Percentiles rank a stretch among this genome's conserved stretches.
phyloP scores from a whole-genome alignment of 53 echinoderm and acorn worm species.

The Echinarachnius parma region DNA sequence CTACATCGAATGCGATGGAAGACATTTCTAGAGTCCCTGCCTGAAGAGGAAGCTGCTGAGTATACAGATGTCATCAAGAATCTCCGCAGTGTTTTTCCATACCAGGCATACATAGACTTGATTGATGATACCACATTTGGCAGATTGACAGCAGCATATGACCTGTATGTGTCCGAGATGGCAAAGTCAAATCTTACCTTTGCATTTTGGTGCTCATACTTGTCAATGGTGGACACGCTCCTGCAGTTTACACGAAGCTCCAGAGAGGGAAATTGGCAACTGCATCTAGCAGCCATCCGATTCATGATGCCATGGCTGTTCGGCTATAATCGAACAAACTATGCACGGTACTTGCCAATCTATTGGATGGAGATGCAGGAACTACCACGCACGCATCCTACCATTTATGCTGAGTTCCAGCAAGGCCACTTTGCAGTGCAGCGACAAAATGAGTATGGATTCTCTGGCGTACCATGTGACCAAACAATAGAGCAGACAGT shows the following conservation, averaged over 20 bases:
- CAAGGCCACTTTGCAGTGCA: conserved; percentile 62
- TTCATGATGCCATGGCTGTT: no score
- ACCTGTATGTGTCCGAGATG: no score
- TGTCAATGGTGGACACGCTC: no score
- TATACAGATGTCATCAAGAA: conserved; percentile 17
- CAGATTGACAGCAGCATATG: no score
- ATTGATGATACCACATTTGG: conserved; percentile 13
- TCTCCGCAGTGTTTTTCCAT: conserved; percentile 20
- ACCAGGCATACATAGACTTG: conserved; percentile 10
- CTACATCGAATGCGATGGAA: conserved; percentile 57
- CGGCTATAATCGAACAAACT: no score
- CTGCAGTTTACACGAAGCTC: no score
- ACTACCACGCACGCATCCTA: conserved; percentile 55
- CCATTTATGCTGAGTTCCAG: conserved; percentile 21
- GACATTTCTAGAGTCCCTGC: conserved; percentile 33
- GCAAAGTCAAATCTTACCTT: no score
- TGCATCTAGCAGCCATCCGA: no score
- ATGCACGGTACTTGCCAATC: conserved; percentile 53
- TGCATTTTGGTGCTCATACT: no score
- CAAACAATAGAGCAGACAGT: conserved; percentile 53
- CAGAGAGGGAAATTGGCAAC: no score
- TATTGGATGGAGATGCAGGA: conserved; percentile 61
- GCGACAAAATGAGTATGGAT: conserved; percentile 49
- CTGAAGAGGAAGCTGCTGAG: conserved; percentile 26
- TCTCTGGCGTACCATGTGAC: conserved; percentile 51